Evolutionary conservation across 1,140 invertebrate genomes (phyloP), one percentile per base, ranked within the genome.

Genomic region (Heliconius eleuchia): DNA sequence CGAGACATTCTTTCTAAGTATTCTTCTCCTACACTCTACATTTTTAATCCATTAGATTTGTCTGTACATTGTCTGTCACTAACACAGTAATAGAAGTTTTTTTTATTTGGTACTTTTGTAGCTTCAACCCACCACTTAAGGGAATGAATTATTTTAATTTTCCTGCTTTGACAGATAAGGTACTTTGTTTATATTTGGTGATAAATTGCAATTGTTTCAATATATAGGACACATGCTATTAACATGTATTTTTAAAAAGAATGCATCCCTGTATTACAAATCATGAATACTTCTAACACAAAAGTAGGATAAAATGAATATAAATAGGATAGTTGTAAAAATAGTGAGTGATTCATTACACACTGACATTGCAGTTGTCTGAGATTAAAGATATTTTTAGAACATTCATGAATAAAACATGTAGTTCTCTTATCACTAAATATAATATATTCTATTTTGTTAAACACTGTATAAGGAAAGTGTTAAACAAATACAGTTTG

Each of bases 311-410:
- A 66, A 30, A 30, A 66, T 66, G 27, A 66, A 30, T 66, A 66
- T 11, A 66, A 66, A 66, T 30, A 66, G 60, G n/a, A 72, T 42
- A 39, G 71, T 42, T 72, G n/a, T 72, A 72, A 72, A 72, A 72
- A 72, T 72, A 72, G 71, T 37, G 16, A 72, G 37, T 72, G 71
- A 72, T 72, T 72, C 71, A 72, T 72, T 72, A 19, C 71, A 72
- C 71, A 39, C 71, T 72, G 71, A 72, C 71, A 72, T 72, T 72
- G 71, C 37, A 72, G 71, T 72, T 72, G 71, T 72, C 37, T 72
- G 71, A 72, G 71, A 72, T 72, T 72, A 72, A 72, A 42, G 71
- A 72, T 72, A 72, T 72, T 42, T 72, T 39, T 72, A 72, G 71
- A 72, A 72, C 37, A 72, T 72, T 19, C 37, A 72, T 72, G 71